These are phyloP conservation scores for Pangasius sanitwongsei DNA, from an alignment of 2,797 vertebrate genomes.

Conservation along the genomic window DNA sequence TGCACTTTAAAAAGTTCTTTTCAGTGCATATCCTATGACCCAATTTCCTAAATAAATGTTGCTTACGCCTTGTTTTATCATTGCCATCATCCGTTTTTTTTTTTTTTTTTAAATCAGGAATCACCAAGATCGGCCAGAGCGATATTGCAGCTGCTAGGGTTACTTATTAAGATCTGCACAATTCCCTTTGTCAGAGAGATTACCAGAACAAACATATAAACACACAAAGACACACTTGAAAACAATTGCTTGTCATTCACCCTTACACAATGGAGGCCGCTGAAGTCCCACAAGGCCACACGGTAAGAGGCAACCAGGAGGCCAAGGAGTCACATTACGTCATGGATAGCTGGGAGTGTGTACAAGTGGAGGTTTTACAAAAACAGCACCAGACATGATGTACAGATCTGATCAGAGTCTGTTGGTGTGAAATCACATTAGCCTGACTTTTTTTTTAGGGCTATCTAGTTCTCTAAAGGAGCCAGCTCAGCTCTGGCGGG, in stretches of 20 bases:
- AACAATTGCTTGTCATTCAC: conserved; percentile 84
- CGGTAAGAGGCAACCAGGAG: conserved; percentile 61
- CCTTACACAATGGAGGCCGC: conserved; percentile 72
- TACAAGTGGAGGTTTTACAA: neutral
- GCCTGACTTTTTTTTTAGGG: neutral
- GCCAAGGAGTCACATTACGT: conserved; percentile 39
- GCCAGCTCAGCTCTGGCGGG: conserved; percentile 3
- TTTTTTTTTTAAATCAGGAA: neutral
- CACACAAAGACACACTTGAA: conserved; percentile 85
- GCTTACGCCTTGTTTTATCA: neutral
- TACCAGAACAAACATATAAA: conserved; percentile 86
- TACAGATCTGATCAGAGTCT: neutral
- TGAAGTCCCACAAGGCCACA: conserved; percentile 80
- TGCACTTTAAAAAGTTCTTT: conserved; percentile 3
- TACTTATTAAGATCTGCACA: conserved; percentile 83
- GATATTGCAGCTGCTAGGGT: conserved; percentile 83
- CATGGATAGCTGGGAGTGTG: conserved; percentile 20
- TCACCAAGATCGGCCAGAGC: conserved; percentile 78
- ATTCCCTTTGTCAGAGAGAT: conserved; percentile 83
- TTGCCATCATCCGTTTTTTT: neutral
- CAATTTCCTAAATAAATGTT: neutral
- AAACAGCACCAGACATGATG: conserved; percentile 3
- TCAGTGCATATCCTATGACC: neutral
- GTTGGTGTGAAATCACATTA: neutral
- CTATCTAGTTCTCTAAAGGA: neutral